Conservation (phyloP, 2,888 invertebrate species). For the Mylabris sibirica region DNA sequence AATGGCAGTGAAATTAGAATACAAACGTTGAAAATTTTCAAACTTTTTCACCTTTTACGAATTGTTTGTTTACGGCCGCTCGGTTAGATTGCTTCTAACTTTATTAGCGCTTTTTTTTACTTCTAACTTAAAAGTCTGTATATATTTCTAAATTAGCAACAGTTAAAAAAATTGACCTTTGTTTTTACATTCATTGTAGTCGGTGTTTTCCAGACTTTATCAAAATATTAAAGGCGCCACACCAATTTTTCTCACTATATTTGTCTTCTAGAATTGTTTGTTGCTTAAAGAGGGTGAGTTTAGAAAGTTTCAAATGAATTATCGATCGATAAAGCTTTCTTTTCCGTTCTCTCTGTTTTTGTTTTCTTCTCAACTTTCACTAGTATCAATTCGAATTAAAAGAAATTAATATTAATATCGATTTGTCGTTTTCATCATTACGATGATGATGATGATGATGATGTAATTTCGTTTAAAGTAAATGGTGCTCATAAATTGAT, state of each 20-base stretch:
- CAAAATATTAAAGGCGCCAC: constrained; percentile 2
- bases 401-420: background rate
- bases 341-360: background rate
- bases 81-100: background rate
- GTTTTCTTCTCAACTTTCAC: too few relatives aligned
- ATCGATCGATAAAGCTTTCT: background rate
- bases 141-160: background rate
- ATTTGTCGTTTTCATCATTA: background rate
- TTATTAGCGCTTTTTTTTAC: background rate
- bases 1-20: too few relatives aligned
- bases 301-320: constrained; percentile 2
- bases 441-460: constrained; percentile 40
- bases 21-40: too few relatives aligned
- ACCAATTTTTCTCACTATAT: background rate
- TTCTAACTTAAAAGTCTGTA: too few relatives aligned
- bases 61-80: background rate
- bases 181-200: background rate
- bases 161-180: background rate
- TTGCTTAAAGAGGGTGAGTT: background rate
- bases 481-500: constrained; percentile 43
- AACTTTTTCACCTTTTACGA: background rate
- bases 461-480: constrained; percentile 39
- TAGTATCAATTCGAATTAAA: background rate
- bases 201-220: background rate
- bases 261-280: background rate